phyloP scores from a whole-genome alignment of 2,888 invertebrate genomes.

The Phlogophora meticulosa region DNA sequence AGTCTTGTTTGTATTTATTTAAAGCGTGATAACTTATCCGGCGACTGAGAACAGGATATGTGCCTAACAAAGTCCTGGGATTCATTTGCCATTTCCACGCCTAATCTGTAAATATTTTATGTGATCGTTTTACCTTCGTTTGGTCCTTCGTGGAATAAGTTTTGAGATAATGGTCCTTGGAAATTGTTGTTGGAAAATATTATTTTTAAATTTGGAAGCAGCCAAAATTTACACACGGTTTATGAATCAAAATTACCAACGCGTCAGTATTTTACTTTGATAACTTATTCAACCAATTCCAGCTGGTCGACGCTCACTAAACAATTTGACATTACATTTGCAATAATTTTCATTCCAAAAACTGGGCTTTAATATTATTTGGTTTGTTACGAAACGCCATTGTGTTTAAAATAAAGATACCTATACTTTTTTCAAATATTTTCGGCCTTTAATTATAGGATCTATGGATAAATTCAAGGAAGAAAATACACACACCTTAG shows the following conservation, averaged over 20 bases:
- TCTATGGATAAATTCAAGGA: background rate
- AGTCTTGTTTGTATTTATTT: conserved; percentile 88
- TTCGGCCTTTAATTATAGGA: background rate
- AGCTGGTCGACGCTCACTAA: too few relatives aligned
- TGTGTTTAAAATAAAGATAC: too few relatives aligned
- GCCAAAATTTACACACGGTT: too few relatives aligned
- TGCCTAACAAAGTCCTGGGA: conserved; percentile 74
- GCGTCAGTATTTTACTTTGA: too few relatives aligned
- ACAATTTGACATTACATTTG: too few relatives aligned
- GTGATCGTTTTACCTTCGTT: conserved; percentile 49
- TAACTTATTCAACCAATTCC: too few relatives aligned
- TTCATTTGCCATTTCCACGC: conserved; percentile 75
- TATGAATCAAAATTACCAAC: too few relatives aligned
- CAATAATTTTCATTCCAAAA: too few relatives aligned
- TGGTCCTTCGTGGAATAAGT: conserved; percentile 44
- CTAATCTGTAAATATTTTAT: conserved; percentile 69
- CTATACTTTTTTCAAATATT: too few relatives aligned
- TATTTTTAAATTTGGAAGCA: background rate
- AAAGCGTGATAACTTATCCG: conserved; percentile 87
- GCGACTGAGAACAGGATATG: conserved; percentile 85
- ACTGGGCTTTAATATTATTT: too few relatives aligned
- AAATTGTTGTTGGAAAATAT: conserved; percentile 1
- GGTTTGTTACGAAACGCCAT: too few relatives aligned
- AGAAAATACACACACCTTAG: background rate
- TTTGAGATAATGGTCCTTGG: conserved; percentile 31